Conservation (phyloP, 2,113 vertebrate species). For the Cairina moschata region DNA sequence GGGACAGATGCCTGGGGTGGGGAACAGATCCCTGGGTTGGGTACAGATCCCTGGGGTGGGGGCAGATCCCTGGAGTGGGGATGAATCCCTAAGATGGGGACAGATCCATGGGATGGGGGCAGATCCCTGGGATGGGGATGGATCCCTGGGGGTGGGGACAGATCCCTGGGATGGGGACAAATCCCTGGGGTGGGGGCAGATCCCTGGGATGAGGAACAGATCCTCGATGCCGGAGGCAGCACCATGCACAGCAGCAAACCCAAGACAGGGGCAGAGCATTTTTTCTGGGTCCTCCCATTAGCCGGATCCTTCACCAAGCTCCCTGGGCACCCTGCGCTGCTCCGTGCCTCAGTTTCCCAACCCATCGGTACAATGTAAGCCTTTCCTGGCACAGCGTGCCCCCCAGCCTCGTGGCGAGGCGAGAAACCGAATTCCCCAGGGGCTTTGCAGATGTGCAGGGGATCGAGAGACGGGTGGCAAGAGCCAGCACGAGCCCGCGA, state of each 20-base stretch:
- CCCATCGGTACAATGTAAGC: fast-evolving
- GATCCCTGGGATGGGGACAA: too few species aligned
- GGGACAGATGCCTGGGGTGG: too few species aligned
- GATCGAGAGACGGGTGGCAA: not conserved
- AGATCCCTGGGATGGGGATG: not conserved
- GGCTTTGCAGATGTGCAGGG: too few species aligned
- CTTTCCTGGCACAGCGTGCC: fast-evolving
- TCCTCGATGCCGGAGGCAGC: not conserved
- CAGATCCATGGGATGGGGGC: too few species aligned
- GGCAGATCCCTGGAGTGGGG: too few species aligned
- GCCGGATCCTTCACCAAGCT: not conserved
- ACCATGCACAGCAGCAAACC: not conserved
- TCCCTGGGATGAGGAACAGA: too few species aligned
- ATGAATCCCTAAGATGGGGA: too few species aligned
- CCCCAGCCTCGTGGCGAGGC: not conserved
- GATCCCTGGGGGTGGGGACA: too few species aligned
- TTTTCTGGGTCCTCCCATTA: not conserved
- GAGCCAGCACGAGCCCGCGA: fast-evolving
- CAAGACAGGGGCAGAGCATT: not conserved
- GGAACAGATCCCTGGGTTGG: too few species aligned
- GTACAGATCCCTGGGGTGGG: too few species aligned
- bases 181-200: too few species aligned
- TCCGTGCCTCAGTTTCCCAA: not conserved
- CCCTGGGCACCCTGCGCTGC: not conserved
- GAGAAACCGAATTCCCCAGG: fast-evolving